Percentiles rank a stretch among this genome's conserved stretches.
These are phyloP conservation scores for Ectemnius continuus DNA, from an alignment of 2,888 invertebrate genomes.

Conservation along the genomic window DNA sequence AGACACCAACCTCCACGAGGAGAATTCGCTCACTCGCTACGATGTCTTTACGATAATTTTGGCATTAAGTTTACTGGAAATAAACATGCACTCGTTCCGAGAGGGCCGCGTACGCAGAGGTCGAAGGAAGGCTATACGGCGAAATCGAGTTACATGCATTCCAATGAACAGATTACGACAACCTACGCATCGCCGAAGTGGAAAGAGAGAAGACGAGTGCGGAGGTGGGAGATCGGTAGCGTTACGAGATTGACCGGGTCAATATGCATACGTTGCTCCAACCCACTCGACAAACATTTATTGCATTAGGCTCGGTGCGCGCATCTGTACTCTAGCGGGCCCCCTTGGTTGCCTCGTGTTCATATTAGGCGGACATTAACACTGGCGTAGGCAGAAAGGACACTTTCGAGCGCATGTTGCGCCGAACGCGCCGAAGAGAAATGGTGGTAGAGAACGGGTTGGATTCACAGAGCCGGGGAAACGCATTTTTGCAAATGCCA, in stretches of 20 bases:
- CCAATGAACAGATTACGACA: constrained; percentile 62
- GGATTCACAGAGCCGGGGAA: neutral
- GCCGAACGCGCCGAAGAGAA: neutral
- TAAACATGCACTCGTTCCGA: no score
- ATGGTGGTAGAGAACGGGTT: neutral
- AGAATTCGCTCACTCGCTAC: no score
- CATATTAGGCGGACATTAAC: constrained; percentile 58
- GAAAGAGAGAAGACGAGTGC: constrained; percentile 24
- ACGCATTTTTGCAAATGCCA: constrained; percentile 19
- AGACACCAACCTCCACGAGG: no score
- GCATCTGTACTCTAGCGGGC: constrained; percentile 59
- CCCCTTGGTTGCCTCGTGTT: constrained; percentile 35
- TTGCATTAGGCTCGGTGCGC: constrained; percentile 70
- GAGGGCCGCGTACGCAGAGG: constrained; percentile 14
- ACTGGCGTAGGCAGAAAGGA: constrained; percentile 66
- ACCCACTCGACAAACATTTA: constrained; percentile 75
- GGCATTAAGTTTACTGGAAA: no score
- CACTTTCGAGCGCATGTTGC: constrained; percentile 13
- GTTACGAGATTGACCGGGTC: constrained; percentile 72
- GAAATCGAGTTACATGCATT: constrained; percentile 62
- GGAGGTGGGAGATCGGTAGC: constrained; percentile 68
- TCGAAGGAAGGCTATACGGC: constrained; percentile 23
- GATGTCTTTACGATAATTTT: no score
- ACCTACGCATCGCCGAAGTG: constrained; percentile 46
- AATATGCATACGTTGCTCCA: constrained; percentile 73